Evolutionary conservation across 2,888 invertebrate species (phyloP).

Genomic region (Neoitamus cyanurus): DNA sequence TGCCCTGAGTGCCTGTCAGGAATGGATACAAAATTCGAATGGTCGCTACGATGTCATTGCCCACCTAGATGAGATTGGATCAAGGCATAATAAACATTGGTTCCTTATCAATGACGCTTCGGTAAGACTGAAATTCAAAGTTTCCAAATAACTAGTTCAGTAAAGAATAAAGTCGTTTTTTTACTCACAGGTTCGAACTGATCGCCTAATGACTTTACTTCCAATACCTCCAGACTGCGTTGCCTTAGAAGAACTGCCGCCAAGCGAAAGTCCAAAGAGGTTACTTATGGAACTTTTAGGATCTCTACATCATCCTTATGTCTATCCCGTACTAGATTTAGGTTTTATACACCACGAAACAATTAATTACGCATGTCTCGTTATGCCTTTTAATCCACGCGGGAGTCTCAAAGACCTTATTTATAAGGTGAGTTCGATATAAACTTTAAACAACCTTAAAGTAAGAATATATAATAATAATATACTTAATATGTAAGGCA

Average conservation of each 20-base stretch:
- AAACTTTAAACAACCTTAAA: too few species aligned
- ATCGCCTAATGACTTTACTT: slow-evolving; percentile 65
- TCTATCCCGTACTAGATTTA: slow-evolving; percentile 88
- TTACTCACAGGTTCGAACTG: slow-evolving; percentile 63
- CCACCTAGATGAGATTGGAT: slow-evolving; percentile 85
- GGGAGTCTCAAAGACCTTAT: slow-evolving; percentile 92
- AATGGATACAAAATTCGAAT: slow-evolving; percentile 69
- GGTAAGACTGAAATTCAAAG: slow-evolving; percentile 62
- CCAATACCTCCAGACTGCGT: slow-evolving; percentile 66
- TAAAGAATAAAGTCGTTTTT: neutral
- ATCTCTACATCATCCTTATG: slow-evolving; percentile 90
- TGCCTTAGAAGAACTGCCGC: slow-evolving; percentile 66
- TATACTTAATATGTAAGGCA: too few species aligned
- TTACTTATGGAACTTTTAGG: slow-evolving; percentile 85
- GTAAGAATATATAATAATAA: too few species aligned
- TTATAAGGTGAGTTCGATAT: slow-evolving; percentile 75
- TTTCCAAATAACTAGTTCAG: neutral
- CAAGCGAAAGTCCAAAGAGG: slow-evolving; percentile 74
- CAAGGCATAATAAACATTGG: slow-evolving; percentile 89
- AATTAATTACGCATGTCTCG: slow-evolving; percentile 76
- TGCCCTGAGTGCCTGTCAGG: slow-evolving; percentile 74
- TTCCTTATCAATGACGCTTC: slow-evolving; percentile 87
- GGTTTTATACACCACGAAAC: slow-evolving; percentile 74
- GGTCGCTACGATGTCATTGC: slow-evolving; percentile 82
- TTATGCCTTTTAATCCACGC: slow-evolving; percentile 84